phyloP scores from a whole-genome alignment of 2,888 invertebrate genomes.

The Cheilosia impressa region DNA sequence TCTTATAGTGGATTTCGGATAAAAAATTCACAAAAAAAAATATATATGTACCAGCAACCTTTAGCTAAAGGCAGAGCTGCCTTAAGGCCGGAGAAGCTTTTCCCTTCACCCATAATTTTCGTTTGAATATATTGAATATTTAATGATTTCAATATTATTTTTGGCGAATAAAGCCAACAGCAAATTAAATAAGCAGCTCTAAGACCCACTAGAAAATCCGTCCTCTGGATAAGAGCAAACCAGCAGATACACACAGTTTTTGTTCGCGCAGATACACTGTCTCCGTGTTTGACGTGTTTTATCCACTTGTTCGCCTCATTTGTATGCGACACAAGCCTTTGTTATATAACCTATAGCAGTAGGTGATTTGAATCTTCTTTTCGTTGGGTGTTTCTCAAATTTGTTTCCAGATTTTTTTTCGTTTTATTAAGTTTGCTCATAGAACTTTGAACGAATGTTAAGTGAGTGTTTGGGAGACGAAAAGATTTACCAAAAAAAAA shows the following conservation, averaged over 20 bases:
- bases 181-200: not conserved
- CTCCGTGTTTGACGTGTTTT: constrained; percentile 35
- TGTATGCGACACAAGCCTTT: constrained; percentile 62
- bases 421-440: constrained; percentile 8
- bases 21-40: not conserved
- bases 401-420: not conserved
- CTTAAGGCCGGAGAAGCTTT: constrained; percentile 20
- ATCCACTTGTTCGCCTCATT: constrained; percentile 48
- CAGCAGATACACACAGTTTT: constrained; percentile 14
- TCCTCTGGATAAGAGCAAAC: constrained; percentile 1
- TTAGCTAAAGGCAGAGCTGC: not conserved
- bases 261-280: constrained; percentile 16
- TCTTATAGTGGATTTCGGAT: not conserved
- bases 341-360: constrained; percentile 55
- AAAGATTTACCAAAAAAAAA: constrained; percentile 1
- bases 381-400: not conserved
- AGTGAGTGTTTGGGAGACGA: constrained; percentile 17
- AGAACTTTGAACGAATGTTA: constrained; percentile 44
- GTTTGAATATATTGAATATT: constrained; percentile 41
- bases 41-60: not conserved
- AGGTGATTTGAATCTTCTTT: constrained; percentile 49
- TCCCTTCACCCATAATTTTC: not conserved
- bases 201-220: constrained; percentile 4
- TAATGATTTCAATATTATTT: constrained; percentile 33
- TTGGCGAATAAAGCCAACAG: not conserved